Evolutionary conservation across 2,888 invertebrate genomes (phyloP), one percentile per base, ranked within the genome.

Genomic region (Polydrusus cervinus): DNA sequence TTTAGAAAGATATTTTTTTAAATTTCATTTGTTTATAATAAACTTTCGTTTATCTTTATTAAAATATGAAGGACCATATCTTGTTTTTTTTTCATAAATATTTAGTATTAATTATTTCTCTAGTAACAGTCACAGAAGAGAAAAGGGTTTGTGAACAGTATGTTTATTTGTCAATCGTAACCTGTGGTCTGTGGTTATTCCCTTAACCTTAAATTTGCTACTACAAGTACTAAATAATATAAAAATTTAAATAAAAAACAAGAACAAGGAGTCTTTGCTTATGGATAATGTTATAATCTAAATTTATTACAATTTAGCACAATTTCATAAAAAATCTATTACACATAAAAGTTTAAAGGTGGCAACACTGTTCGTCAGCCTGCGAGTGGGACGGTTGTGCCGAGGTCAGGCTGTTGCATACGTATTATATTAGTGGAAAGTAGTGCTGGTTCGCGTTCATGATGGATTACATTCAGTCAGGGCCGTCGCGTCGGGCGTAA

Each of bases 401-500:
- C 47, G 14, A 13, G 14, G 47, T 47, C 47, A 40, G 40, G 3
- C 40, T 40, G 40, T 40, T 40, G 40, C 40, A 40, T 40, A 40
- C 40, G 40, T 62, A 43, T 45, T 62, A 62, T 34, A 62, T 69
- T 68, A 38, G 16, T 14, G 57, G 60, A 74, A 69, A 38, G 53
- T 74, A 64, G 25, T 68, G 11, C 45, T 34, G 11, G 74, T 69
- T 74, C 60, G 64, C 49, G 30, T 70, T 74, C 49, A 40, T 51
- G 43, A 70, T 74, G 74, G 51, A 66, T 64, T 49, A 71, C 60
- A 76, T 66, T 55, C 34, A 53, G 62, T 57, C 53, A 60, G 71
- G 75, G 53, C 60, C 66, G 14, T 75, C 71, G 34, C 66, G 14
- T 75, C 71, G 34, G 71, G 66, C 14, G 62, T 45, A 55, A 75